A percentile compares a stretch with the other conserved stretches of the same genome.
Conservation (phyloP, 2,888 invertebrate genomes). For the Trachelus tabidus region DNA sequence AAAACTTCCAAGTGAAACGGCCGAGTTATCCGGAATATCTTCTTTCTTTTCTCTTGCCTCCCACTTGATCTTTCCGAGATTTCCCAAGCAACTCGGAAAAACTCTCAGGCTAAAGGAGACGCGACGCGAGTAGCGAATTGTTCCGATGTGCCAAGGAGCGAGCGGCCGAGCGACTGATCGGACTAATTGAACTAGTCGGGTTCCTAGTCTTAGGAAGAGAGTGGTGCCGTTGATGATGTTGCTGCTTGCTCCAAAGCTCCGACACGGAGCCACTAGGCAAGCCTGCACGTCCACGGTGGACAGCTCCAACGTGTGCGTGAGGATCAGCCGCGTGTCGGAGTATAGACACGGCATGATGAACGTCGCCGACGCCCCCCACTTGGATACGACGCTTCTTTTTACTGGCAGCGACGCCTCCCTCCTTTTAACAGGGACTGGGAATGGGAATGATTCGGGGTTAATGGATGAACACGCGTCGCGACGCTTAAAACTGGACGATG, state of each 20-base stretch:
- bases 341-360: not conserved
- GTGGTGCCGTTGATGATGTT: not conserved
- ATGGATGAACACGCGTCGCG: not conserved
- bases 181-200: not conserved
- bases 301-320: not conserved
- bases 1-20: not conserved
- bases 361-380: not conserved
- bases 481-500: not conserved
- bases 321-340: not conserved
- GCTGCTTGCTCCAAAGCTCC: not conserved
- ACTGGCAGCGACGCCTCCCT: not conserved
- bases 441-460: not conserved
- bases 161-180: conserved; percentile 5
- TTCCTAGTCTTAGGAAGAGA: not conserved
- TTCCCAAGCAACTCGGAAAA: not conserved
- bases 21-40: not conserved
- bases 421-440: not conserved
- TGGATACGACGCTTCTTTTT: not conserved
- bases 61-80: not conserved
- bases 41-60: not conserved
- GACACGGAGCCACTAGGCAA: not conserved
- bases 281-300: not conserved
- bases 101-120: not conserved
- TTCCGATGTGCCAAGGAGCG: not conserved
- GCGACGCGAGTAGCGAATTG: not conserved